Conservation (phyloP, 2,113 vertebrate species). For the Geococcyx californianus region DNA sequence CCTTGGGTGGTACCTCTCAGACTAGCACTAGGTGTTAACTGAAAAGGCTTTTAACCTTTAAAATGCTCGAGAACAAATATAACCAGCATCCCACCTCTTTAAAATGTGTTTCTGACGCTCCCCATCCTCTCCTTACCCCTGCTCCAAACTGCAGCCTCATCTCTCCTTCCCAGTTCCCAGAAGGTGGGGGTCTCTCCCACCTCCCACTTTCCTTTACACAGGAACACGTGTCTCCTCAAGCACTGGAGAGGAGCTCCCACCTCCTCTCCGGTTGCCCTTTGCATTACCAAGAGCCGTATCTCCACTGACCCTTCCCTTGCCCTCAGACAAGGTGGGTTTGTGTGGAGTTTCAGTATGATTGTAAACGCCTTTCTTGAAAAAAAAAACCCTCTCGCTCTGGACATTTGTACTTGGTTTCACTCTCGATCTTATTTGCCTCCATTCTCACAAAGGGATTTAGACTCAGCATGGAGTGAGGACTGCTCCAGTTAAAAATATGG, state of each 20-base stretch:
- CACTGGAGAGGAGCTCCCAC: not conserved
- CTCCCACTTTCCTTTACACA: not conserved
- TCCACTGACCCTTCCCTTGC: not conserved
- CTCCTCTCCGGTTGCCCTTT: fast-evolving
- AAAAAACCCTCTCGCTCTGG: not conserved
- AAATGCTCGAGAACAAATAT: not conserved
- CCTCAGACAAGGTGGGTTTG: not conserved
- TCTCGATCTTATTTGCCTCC: not conserved
- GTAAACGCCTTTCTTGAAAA: not conserved
- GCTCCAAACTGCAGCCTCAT: not conserved
- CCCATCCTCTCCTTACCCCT: not conserved
- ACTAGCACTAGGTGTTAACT: not conserved
- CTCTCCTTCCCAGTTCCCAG: not conserved
- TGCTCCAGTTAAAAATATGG: not conserved
- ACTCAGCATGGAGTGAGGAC: not conserved
- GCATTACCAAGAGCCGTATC: fast-evolving
- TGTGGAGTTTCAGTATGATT: not conserved
- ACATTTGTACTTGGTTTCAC: not conserved
- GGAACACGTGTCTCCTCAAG: fast-evolving
- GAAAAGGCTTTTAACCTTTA: not conserved
- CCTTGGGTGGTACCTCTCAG: not conserved
- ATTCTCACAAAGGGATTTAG: not conserved
- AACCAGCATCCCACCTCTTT: not conserved
- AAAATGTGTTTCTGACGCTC: not conserved
- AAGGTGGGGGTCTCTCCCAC: too few relatives aligned